These are phyloP conservation scores for Eidolon dupreanum DNA, from an alignment of 2,797 vertebrate genomes.

Conservation along the genomic window DNA sequence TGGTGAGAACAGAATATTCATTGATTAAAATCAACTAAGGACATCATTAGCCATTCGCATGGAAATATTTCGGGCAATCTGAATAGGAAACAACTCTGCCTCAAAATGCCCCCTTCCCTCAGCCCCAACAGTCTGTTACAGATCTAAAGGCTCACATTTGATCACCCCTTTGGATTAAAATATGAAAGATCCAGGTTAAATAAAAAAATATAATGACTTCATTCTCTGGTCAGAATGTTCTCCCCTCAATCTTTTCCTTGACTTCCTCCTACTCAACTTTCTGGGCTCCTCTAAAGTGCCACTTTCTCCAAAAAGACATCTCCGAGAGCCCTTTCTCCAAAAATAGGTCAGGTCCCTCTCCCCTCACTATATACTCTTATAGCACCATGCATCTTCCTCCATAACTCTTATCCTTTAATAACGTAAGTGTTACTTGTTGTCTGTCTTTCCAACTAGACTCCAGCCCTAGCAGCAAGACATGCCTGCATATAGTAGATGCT, in stretches of 20 bases:
- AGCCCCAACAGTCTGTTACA: not conserved
- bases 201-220: not conserved
- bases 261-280: not conserved
- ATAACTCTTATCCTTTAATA: not conserved
- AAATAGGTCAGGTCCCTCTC: not conserved
- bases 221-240: not conserved
- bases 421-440: not conserved
- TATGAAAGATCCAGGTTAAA: not conserved
- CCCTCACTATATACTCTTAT: rapidly evolving
- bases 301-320: not conserved
- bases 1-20: not conserved
- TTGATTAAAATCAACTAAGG: not conserved
- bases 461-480: not conserved
- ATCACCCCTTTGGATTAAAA: not conserved
- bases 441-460: not conserved
- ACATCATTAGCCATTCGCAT: not conserved
- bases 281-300: not conserved
- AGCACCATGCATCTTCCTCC: not conserved
- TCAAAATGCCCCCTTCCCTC: not conserved
- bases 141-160: not conserved
- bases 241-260: not conserved
- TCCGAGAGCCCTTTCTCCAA: not conserved
- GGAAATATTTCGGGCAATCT: not conserved
- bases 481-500: not conserved
- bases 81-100: not conserved